A percentile compares a stretch with the other conserved stretches of the same genome.
Evolutionary conservation across 2,888 invertebrate species (phyloP).

Genomic region (Tethea ocularis): DNA sequence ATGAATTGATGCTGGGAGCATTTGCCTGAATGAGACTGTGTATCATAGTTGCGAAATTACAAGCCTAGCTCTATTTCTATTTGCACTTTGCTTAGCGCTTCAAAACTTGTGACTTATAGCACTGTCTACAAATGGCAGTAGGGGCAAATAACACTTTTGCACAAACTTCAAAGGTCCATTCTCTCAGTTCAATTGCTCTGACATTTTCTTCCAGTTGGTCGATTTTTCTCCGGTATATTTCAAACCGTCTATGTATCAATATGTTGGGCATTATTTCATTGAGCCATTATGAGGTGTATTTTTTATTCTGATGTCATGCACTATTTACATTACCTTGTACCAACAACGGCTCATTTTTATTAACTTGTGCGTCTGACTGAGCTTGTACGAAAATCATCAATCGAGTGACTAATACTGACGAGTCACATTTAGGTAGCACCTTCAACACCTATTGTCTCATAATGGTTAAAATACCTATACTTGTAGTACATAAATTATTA

Average conservation of each 20-base stretch:
- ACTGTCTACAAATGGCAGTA: too few species aligned
- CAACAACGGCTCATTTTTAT: not conserved
- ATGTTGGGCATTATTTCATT: not conserved
- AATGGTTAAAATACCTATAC: too few species aligned
- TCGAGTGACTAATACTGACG: not conserved
- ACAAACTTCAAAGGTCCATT: not conserved
- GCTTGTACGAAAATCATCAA: not conserved
- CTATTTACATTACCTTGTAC: not conserved
- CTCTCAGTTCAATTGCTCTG: not conserved
- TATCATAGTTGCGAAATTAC: not conserved
- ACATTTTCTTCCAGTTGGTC: not conserved
- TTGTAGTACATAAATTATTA: too few species aligned
- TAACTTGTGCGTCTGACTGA: not conserved
- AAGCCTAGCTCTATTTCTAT: not conserved
- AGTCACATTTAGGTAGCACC: not conserved
- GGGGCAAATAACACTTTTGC: not conserved
- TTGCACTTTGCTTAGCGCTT: not conserved
- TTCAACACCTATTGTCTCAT: not conserved
- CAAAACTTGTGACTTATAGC: too few species aligned
- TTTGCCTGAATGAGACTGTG: not conserved
- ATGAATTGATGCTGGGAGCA: not conserved
- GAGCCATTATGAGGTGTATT: not conserved
- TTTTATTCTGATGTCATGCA: slow-evolving; percentile 4
- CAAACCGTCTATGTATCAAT: not conserved
- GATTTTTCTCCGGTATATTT: not conserved